A percentile compares a stretch with the other conserved stretches of the same genome.
Evolutionary conservation across 2,888 invertebrate genomes (phyloP).

Genomic region (Syritta pipiens): DNA sequence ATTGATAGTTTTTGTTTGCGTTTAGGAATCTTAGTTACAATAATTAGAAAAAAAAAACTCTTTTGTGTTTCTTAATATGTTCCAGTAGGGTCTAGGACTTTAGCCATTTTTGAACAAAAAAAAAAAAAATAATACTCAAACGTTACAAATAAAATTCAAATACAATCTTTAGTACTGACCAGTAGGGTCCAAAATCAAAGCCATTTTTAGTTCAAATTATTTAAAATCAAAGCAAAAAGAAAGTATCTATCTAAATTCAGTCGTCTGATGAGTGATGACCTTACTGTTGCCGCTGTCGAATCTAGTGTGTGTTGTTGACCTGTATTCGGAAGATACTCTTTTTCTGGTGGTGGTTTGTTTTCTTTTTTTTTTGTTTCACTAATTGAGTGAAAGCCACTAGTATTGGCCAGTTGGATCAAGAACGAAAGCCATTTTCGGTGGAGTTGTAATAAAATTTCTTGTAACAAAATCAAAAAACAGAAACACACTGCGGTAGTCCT

Average conservation of each 20-base stretch:
- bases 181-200: slow-evolving; percentile 78
- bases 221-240: not conserved
- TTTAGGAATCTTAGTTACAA: no score
- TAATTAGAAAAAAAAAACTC: not conserved
- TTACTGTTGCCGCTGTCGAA: not conserved
- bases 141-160: not conserved
- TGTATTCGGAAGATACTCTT: slow-evolving; percentile 8
- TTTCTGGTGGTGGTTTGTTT: not conserved
- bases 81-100: slow-evolving; percentile 78
- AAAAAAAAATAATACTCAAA: not conserved
- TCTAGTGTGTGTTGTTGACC: slow-evolving; percentile 20
- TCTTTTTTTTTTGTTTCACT: no score
- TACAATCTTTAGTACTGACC: slow-evolving; percentile 75
- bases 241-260: not conserved
- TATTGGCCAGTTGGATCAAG: slow-evolving; percentile 79
- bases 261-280: not conserved
- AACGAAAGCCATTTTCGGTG: slow-evolving; percentile 74
- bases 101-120: slow-evolving; percentile 73
- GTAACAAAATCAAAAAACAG: slow-evolving; percentile 1
- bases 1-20: slow-evolving; percentile 70
- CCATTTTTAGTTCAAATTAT: slow-evolving; percentile 70
- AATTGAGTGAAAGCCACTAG: slow-evolving; percentile 68
- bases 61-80: slow-evolving; percentile 72
- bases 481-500: slow-evolving; percentile 16
- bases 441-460: slow-evolving; percentile 16